Evolutionary conservation across 2,113 vertebrate species (phyloP).

Genomic region (Mirounga angustirostris): DNA sequence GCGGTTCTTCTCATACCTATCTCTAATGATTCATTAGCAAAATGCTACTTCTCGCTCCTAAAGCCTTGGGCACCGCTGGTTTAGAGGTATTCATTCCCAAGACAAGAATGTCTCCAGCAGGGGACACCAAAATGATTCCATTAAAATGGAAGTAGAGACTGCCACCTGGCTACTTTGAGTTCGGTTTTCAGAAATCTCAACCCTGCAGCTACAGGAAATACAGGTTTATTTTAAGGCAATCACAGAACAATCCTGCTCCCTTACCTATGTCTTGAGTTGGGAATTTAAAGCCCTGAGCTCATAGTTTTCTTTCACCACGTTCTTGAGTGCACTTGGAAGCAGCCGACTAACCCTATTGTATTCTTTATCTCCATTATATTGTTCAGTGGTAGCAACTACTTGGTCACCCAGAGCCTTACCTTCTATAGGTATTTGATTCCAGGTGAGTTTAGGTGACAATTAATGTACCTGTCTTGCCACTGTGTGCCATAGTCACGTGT

Average conservation of each 20-base stretch:
- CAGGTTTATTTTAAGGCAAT: neutral
- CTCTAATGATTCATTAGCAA: neutral
- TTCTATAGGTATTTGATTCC: neutral
- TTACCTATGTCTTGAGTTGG: neutral
- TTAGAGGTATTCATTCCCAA: neutral
- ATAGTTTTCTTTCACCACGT: neutral
- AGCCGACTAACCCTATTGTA: neutral
- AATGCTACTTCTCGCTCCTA: neutral
- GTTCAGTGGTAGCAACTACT: neutral
- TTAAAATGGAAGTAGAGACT: neutral
- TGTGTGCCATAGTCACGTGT: neutral
- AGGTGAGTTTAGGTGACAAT: neutral
- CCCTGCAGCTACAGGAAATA: neutral
- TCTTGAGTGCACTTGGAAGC: neutral
- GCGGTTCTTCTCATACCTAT: neutral
- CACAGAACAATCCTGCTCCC: neutral
- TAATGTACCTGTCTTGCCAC: neutral
- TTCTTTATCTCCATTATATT: neutral
- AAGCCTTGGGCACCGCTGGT: neutral
- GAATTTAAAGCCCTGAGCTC: neutral
- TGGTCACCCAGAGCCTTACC: neutral
- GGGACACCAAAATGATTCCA: neutral
- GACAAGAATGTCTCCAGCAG: neutral
- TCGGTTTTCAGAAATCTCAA: neutral
- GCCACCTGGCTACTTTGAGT: neutral